phyloP scores from a whole-genome alignment of 2,113 vertebrate species.

The Gallinago jamesoni region DNA sequence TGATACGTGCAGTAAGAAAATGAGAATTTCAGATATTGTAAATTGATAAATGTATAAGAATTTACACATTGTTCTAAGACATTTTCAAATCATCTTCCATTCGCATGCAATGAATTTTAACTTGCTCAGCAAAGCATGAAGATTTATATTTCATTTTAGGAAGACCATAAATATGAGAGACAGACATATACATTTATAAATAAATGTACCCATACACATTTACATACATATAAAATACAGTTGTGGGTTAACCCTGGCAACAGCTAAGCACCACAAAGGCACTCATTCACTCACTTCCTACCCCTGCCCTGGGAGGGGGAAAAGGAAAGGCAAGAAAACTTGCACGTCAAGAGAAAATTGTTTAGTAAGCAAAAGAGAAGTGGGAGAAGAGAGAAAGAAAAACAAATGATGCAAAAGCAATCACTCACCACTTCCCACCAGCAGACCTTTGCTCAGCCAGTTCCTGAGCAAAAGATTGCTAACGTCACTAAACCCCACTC shows the following conservation, averaged over 20 bases:
- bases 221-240: neutral
- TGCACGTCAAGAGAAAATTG: neutral
- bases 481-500: neutral
- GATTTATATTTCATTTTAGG: neutral
- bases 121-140: neutral
- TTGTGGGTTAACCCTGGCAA: neutral
- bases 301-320: rapidly evolving
- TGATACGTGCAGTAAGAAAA: neutral
- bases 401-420: neutral
- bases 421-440: neutral
- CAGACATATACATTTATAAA: neutral
- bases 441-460: neutral
- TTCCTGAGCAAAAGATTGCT: neutral
- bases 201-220: neutral
- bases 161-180: neutral
- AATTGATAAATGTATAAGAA: neutral
- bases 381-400: neutral
- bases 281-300: neutral
- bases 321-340: neutral
- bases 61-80: neutral
- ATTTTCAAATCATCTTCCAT: neutral
- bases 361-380: neutral
- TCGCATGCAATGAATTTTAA: neutral
- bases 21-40: neutral
- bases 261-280: neutral